A percentile compares a stretch with the other conserved stretches of the same genome.
Conservation (phyloP, 1,140 invertebrate species). For the Holcopasites calliopsidis region DNA sequence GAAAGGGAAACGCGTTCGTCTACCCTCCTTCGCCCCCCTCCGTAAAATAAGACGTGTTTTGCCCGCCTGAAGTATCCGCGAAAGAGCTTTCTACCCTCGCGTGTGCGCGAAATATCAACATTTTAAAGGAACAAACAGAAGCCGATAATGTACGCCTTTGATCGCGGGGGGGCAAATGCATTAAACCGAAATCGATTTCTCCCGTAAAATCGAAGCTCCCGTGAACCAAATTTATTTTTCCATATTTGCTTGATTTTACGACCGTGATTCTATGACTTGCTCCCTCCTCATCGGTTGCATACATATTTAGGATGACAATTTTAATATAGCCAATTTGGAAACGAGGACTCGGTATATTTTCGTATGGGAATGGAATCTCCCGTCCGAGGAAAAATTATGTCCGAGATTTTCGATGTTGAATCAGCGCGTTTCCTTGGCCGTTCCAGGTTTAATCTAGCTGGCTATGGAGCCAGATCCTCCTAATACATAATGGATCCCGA, state of each 20-base stretch:
- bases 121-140: not conserved
- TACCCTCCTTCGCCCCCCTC: slow-evolving; percentile 26
- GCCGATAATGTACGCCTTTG: not conserved
- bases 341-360: slow-evolving; percentile 33
- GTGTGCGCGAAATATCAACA: slow-evolving; percentile 37
- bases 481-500: slow-evolving; percentile 73
- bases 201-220: no score
- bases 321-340: no score
- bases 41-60: slow-evolving; percentile 42
- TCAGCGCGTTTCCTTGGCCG: slow-evolving; percentile 40
- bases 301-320: no score
- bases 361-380: slow-evolving; percentile 42
- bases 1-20: slow-evolving; percentile 30
- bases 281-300: no score
- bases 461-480: slow-evolving; percentile 41
- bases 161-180: not conserved
- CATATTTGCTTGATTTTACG: no score
- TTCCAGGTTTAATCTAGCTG: slow-evolving; percentile 50
- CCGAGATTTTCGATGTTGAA: slow-evolving; percentile 49
- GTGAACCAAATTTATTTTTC: no score
- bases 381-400: slow-evolving; percentile 52
- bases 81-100: slow-evolving; percentile 26
- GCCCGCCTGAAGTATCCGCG: slow-evolving; percentile 34
- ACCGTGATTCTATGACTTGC: no score
- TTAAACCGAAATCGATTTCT: no score